These are phyloP conservation scores for Drosophila aldrichi DNA, from an alignment of 2,888 invertebrate species.

Conservation along the genomic window DNA sequence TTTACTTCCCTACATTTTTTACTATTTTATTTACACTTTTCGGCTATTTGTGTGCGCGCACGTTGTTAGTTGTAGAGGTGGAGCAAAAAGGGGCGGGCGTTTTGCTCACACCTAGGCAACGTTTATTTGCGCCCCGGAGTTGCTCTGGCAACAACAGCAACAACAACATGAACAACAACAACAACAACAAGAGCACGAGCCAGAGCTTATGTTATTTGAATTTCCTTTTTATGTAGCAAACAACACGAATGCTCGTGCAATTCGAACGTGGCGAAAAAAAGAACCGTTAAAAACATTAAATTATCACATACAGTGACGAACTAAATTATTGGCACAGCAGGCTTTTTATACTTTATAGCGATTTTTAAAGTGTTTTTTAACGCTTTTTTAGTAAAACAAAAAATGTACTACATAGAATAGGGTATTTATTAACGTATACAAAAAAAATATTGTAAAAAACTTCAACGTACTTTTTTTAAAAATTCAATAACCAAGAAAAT, in stretches of 20 bases:
- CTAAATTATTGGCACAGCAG: no score
- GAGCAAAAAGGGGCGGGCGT: constrained; percentile 16
- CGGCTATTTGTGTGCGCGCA: constrained; percentile 38
- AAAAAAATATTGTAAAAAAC: no score
- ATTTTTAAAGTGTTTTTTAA: no score
- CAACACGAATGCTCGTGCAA: constrained; percentile 38
- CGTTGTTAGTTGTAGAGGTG: constrained; percentile 6
- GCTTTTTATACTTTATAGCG: no score
- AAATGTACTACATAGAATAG: no score
- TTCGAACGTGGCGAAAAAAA: constrained; percentile 46
- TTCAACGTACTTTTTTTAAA: no score
- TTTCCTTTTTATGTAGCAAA: constrained; percentile 32
- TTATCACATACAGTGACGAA: constrained; percentile 16
- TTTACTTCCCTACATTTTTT: constrained; percentile 56
- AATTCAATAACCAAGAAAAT: no score
- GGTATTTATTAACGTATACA: no score
- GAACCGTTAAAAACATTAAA: constrained; percentile 15
- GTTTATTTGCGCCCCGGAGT: constrained; percentile 44
- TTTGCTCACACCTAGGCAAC: constrained; percentile 58
- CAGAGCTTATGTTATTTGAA: constrained; percentile 34
- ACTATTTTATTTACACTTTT: constrained; percentile 71
- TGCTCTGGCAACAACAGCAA: constrained; percentile 58
- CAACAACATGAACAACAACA: constrained; percentile 44
- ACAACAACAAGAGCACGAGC: constrained; percentile 21
- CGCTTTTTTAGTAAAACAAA: no score